phyloP scores from a whole-genome alignment of 2,797 vertebrate species.

The Cheirogaleus major region DNA sequence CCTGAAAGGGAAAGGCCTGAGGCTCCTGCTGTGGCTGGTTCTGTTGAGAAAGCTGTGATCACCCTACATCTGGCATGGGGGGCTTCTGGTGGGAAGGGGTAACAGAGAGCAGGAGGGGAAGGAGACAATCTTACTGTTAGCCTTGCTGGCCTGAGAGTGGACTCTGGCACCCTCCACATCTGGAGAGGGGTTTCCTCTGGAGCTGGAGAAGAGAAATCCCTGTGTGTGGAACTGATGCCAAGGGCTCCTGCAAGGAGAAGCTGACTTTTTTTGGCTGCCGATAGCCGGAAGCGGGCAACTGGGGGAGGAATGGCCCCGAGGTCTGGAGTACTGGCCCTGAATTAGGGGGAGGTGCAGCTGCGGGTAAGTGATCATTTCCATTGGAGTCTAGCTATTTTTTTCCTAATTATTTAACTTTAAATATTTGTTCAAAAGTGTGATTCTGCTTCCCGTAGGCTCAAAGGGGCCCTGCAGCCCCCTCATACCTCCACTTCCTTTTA shows the following conservation, averaged over 20 bases:
- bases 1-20: not conserved
- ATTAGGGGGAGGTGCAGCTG: not conserved
- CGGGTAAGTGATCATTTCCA: not conserved
- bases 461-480: not conserved
- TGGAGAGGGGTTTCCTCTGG: not conserved
- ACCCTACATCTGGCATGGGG: not conserved
- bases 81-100: not conserved
- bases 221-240: not conserved
- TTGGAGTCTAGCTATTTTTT: not conserved
- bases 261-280: not conserved
- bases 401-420: not conserved
- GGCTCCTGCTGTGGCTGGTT: not conserved
- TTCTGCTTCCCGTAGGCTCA: not conserved
- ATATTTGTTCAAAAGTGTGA: not conserved
- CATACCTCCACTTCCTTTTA: not conserved
- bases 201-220: not conserved
- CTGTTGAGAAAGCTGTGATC: not conserved
- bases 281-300: not conserved
- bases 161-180: rapidly evolving
- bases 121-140: not conserved
- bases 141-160: not conserved
- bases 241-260: not conserved
- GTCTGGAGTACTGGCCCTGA: not conserved
- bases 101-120: not conserved
- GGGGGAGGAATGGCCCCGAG: not conserved